Conservation (phyloP, 1,140 invertebrate genomes). For the Cotesia chilonis region DNA sequence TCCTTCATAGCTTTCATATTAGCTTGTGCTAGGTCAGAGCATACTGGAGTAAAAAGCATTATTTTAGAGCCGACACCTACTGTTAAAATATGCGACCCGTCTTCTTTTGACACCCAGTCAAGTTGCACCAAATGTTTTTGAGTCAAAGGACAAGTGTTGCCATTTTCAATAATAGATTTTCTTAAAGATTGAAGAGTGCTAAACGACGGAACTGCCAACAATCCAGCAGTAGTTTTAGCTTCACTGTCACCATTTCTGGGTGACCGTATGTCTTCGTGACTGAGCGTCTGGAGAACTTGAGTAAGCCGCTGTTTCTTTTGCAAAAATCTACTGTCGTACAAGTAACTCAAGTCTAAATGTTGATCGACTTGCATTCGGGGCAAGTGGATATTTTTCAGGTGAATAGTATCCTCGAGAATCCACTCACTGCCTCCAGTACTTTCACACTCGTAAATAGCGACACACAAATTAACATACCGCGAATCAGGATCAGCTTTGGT, state of each 20-base stretch:
- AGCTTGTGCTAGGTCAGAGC: conserved; percentile 88
- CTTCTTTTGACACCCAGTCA: conserved; percentile 99
- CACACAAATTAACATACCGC: conserved; percentile 90
- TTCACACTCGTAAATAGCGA: conserved; percentile 99
- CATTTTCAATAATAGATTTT: conserved; percentile 89
- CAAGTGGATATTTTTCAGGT: conserved; percentile 86
- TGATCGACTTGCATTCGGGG: conserved; percentile 83
- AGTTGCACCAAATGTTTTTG: conserved; percentile 91
- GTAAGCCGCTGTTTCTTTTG: conserved; percentile 81
- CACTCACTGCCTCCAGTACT: conserved; percentile 97
- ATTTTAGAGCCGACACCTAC: conserved; percentile 95
- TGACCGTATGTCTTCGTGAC: conserved; percentile 67
- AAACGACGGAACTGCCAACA: conserved; percentile 90
- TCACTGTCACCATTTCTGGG: conserved; percentile 61
- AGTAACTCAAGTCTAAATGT: conserved; percentile 82
- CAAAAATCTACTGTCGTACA: conserved; percentile 83
- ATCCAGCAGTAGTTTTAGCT: conserved; percentile 55
- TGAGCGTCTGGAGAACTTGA: conserved; percentile 72
- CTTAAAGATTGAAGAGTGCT: conserved; percentile 89
- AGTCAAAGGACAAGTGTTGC: conserved; percentile 86
- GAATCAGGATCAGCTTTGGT: conserved; percentile 81
- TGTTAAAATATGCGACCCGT: conserved; percentile 97
- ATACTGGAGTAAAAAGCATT: conserved; percentile 84
- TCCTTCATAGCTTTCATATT: conserved; percentile 90
- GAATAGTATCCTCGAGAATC: conserved; percentile 97